Conservation (phyloP, 2,888 invertebrate species). For the Lissocephala sabroskyi region DNA sequence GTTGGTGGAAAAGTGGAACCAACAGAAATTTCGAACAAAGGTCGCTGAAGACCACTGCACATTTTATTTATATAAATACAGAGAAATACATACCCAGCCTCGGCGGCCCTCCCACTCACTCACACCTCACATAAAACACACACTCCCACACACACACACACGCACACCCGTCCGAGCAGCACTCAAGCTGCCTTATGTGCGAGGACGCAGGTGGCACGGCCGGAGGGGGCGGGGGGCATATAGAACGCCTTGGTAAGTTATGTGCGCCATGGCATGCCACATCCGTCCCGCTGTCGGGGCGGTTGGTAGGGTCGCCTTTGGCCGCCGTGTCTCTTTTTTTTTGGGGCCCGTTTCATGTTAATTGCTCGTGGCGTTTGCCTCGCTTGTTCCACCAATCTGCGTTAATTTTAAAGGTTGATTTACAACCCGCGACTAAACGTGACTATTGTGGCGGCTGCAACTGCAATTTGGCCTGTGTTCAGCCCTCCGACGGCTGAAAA, state of each 20-base stretch:
- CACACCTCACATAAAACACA: no score
- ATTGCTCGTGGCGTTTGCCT: slow-evolving; percentile 53
- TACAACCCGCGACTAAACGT: slow-evolving; percentile 44
- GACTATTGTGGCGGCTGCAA: slow-evolving; percentile 38
- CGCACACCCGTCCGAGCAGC: no score
- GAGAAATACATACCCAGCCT: no score
- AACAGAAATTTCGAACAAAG: slow-evolving; percentile 34
- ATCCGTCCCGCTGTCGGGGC: not conserved
- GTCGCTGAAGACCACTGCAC: slow-evolving; percentile 39
- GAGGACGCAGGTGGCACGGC: no score
- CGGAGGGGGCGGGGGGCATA: no score
- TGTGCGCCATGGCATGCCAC: not conserved
- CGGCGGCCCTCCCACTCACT: no score
- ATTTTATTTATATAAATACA: not conserved
- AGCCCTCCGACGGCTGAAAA: slow-evolving; percentile 23
- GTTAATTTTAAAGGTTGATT: slow-evolving; percentile 65
- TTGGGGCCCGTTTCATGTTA: slow-evolving; percentile 28
- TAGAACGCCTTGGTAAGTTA: no score
- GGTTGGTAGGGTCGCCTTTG: not conserved
- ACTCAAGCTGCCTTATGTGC: no score
- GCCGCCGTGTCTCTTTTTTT: not conserved
- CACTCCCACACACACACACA: no score
- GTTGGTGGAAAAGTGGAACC: not conserved
- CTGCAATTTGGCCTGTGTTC: slow-evolving; percentile 27
- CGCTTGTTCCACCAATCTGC: slow-evolving; percentile 63